Percentiles rank a stretch among this genome's conserved stretches.
phyloP scores from a whole-genome alignment of 2,797 vertebrate genomes.

The Typhlichthys subterraneus region DNA sequence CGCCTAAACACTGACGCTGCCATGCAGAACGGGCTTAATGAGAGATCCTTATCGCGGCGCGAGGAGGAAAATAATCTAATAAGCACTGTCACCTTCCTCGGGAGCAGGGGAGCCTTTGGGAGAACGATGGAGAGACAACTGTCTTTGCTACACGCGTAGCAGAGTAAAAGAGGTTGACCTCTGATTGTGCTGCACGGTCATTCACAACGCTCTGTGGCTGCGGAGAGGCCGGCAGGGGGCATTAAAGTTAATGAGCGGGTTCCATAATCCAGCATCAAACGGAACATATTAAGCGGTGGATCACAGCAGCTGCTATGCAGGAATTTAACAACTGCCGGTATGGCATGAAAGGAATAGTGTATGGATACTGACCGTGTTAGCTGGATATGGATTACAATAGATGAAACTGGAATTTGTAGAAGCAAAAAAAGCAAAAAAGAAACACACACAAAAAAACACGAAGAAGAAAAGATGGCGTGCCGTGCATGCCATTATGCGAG shows the following conservation, averaged over 20 bases:
- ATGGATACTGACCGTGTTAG: too few species aligned
- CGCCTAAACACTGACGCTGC: slow-evolving; percentile 29
- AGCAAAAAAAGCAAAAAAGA: too few species aligned
- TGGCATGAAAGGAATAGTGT: too few species aligned
- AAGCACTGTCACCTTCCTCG: too few species aligned
- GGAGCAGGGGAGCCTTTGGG: too few species aligned
- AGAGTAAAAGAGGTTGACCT: slow-evolving; percentile 26
- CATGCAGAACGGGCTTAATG: slow-evolving; percentile 59
- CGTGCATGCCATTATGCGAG: too few species aligned
- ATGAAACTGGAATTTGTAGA: too few species aligned
- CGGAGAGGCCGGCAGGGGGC: background rate
- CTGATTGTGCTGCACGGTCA: slow-evolving; percentile 6
- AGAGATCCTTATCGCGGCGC: slow-evolving; percentile 52
- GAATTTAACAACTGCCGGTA: background rate
- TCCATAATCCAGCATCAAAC: background rate
- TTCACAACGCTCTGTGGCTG: background rate
- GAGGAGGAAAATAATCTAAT: slow-evolving; percentile 20
- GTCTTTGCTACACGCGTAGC: slow-evolving; percentile 12
- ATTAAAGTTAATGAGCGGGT: background rate
- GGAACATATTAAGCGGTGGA: background rate
- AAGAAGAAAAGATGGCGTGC: too few species aligned
- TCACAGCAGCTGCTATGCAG: slow-evolving; percentile 8
- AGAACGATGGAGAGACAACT: slow-evolving; percentile 48
- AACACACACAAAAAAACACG: too few species aligned
- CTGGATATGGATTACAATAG: too few species aligned